Evolutionary conservation across 2,888 invertebrate species (phyloP).

Genomic region (Trichogramma dendrolimi): DNA sequence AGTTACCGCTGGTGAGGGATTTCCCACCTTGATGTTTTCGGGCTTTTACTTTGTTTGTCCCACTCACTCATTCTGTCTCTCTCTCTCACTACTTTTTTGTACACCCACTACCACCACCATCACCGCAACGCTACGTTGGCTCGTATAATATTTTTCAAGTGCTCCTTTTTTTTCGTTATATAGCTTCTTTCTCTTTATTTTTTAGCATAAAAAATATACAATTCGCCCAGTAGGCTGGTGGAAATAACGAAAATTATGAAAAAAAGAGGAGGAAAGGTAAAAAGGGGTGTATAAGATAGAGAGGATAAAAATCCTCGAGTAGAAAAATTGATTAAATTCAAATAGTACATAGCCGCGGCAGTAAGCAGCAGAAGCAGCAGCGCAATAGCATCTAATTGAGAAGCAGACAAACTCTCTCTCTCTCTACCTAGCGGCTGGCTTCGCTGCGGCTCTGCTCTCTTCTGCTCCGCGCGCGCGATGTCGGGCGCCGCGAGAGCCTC

Average conservation of each 20-base stretch:
- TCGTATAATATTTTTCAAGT: neutral
- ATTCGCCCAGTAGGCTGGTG: neutral
- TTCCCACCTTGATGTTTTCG: too few species aligned
- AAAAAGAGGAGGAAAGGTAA: neutral
- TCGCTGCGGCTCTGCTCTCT: too few species aligned
- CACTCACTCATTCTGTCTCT: neutral
- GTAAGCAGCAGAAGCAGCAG: too few species aligned
- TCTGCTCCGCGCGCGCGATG: too few species aligned
- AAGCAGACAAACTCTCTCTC: too few species aligned
- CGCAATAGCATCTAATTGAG: too few species aligned
- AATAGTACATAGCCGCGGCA: too few species aligned
- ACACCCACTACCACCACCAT: neutral
- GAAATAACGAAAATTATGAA: constrained; percentile 8
- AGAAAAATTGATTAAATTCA: too few species aligned
- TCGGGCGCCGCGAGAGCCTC: too few species aligned
- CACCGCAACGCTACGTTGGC: too few species aligned
- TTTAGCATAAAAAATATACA: neutral
- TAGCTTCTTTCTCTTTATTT: neutral
- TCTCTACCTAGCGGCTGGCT: too few species aligned
- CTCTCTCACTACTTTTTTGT: neutral
- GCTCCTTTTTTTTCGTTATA: neutral
- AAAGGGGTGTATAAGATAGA: neutral
- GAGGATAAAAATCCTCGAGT: neutral
- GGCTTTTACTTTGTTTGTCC: neutral
- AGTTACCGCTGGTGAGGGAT: too few species aligned